Evolutionary conservation across 2,797 vertebrate genomes (phyloP), one percentile per base, ranked within the genome.

Genomic region (Acipenser ruthenus): DNA sequence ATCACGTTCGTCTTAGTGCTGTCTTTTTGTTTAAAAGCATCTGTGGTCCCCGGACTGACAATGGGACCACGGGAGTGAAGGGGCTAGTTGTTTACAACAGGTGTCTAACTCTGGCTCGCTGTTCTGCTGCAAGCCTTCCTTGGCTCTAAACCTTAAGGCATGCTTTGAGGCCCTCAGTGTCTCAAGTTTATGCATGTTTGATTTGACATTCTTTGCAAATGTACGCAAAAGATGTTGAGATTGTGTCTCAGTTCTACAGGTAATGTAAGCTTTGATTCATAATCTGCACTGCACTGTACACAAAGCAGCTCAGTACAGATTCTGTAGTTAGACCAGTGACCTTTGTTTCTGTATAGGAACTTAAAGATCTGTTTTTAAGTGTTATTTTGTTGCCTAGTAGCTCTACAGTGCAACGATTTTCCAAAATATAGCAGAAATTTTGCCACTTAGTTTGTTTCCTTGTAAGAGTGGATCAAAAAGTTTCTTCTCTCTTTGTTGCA

Each of bases 111-210:
- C 6, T 37, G 10, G 10, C 8, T 10, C 47, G 15, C 2, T 49
- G 52, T 15, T 55, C 18, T 64, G 12, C 55, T n/a, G 18, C 66
- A 56, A 60, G 69, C 50, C 64, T 62, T 58, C 53, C 49, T 12
- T 6, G 12, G 2, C 51, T 77, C 77, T 47, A 60, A 81, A 77
- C 66, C 52, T 50, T 12, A 67, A 67, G 65, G 67, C 66, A 73
- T 70, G n/a, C 78, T 80, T 76, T 71, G 78, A 70, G 74, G 73
- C 72, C 78, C 51, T 67, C 69, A 75, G 78, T 79, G 78, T 83
- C 84, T 80, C 74, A 61, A 71, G 70, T 81, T 87, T 82, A 84
- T 85, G 78, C 84, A 85, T 87, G 87, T 89, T 88, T 89, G 82
- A 89, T 87, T 84, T 80, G 82, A 84, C 77, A 76, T 79, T 82